Percentiles rank a stretch among this genome's conserved stretches.
Conservation (phyloP, 2,113 vertebrate genomes). For the Cacatua alba region DNA sequence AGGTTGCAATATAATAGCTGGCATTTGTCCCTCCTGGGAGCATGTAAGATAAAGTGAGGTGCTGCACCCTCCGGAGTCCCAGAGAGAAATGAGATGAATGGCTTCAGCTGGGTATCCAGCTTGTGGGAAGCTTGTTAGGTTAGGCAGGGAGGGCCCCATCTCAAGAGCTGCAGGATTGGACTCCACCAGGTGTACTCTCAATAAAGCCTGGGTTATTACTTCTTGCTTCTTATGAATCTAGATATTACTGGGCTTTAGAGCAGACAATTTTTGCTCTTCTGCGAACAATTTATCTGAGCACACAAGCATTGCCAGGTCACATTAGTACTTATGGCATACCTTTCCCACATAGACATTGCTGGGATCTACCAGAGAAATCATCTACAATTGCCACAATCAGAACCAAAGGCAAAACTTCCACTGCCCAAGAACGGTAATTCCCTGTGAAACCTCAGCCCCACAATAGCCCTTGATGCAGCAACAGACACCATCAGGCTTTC, state of each 20-base stretch:
- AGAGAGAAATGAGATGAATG: not conserved
- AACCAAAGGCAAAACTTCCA: not conserved
- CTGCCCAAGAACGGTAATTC: rapidly evolving
- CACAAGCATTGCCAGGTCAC: not conserved
- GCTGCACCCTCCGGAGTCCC: not conserved
- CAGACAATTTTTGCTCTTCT: not conserved
- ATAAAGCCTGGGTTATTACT: not conserved
- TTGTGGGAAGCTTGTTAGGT: not conserved
- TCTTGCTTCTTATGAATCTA: not conserved
- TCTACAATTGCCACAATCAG: not conserved
- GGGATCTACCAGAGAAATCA: not conserved
- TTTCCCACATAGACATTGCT: not conserved
- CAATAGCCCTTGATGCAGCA: not conserved
- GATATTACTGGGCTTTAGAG: not conserved
- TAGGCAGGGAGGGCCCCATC: not conserved
- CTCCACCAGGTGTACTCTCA: not conserved
- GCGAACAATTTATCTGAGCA: not conserved
- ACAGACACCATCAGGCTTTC: not conserved
- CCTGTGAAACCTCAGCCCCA: not conserved
- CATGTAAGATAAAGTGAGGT: not conserved
- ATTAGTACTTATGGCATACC: not conserved
- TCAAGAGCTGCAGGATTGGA: not conserved
- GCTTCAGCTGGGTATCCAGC: not conserved
- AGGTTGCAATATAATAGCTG: not conserved
- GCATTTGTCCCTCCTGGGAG: not conserved